Evolutionary conservation across 2,888 invertebrate species (phyloP).

Genomic region (Cryptocephalus primarius): DNA sequence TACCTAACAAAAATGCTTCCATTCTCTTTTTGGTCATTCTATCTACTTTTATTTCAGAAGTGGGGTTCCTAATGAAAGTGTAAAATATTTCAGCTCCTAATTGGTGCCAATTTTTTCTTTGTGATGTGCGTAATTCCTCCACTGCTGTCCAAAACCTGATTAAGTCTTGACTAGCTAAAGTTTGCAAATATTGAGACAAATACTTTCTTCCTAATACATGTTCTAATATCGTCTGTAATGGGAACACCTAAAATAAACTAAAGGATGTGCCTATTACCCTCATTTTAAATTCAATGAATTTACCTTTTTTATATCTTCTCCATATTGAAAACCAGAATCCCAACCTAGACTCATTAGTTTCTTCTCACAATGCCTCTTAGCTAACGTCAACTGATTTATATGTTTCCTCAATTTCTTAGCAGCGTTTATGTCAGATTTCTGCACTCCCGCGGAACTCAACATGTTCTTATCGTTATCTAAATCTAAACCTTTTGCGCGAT

Average conservation of each 20-base stretch:
- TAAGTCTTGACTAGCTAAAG: slow-evolving; percentile 71
- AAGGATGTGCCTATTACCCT: neutral
- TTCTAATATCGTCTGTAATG: slow-evolving; percentile 62
- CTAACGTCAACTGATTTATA: slow-evolving; percentile 69
- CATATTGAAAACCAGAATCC: slow-evolving; percentile 49
- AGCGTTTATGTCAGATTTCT: slow-evolving; percentile 68
- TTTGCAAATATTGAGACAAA: slow-evolving; percentile 71
- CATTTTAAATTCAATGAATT: neutral
- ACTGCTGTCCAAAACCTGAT: slow-evolving; percentile 81
- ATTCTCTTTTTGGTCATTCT: slow-evolving; percentile 72
- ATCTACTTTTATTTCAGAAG: slow-evolving; percentile 72
- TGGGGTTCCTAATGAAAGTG: slow-evolving; percentile 72
- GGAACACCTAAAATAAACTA: slow-evolving; percentile 48
- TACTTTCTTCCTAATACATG: slow-evolving; percentile 71
- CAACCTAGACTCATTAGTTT: slow-evolving; percentile 64
- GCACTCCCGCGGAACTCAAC: slow-evolving; percentile 43
- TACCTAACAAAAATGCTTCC: slow-evolving; percentile 67
- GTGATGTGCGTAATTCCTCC: slow-evolving; percentile 69
- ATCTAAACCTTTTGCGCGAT: slow-evolving; percentile 71
- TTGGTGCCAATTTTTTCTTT: slow-evolving; percentile 70
- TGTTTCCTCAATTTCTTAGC: slow-evolving; percentile 76
- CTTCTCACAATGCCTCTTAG: slow-evolving; percentile 72
- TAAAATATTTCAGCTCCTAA: slow-evolving; percentile 87
- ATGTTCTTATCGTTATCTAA: slow-evolving; percentile 47
- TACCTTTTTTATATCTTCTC: slow-evolving; percentile 25